phyloP scores from a whole-genome alignment of 2,113 vertebrate species.

The Indri indri region DNA sequence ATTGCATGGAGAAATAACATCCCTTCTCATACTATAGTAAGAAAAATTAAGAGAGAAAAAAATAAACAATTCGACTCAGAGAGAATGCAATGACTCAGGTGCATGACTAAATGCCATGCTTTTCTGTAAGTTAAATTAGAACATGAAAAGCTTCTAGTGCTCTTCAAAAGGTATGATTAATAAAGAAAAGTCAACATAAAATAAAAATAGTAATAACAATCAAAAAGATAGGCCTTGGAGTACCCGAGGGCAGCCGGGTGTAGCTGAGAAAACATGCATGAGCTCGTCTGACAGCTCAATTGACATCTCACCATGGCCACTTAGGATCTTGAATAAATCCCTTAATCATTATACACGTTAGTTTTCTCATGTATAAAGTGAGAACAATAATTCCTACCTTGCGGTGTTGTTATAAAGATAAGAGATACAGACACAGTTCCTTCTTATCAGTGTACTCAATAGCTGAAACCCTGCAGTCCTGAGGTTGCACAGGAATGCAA shows the following conservation, averaged over 20 bases:
- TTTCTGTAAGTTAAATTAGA: neutral
- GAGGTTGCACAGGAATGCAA: neutral
- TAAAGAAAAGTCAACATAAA: neutral
- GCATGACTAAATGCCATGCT: fast-evolving
- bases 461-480: neutral
- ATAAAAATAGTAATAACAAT: neutral
- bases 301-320: neutral
- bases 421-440: neutral
- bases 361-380: neutral
- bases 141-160: neutral
- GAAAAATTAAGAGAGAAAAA: neutral
- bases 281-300: neutral
- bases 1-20: neutral
- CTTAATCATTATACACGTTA: neutral
- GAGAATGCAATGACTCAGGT: neutral
- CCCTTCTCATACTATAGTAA: neutral
- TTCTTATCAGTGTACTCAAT: neutral
- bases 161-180: neutral
- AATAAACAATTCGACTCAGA: neutral
- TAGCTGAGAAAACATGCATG: fast-evolving
- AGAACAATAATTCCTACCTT: neutral
- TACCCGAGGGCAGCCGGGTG: neutral
- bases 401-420: neutral
- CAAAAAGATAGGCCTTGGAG: neutral
- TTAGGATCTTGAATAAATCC: neutral